Conservation (phyloP, 2,888 invertebrate genomes). For the Sphaerophoria rueppellii region DNA sequence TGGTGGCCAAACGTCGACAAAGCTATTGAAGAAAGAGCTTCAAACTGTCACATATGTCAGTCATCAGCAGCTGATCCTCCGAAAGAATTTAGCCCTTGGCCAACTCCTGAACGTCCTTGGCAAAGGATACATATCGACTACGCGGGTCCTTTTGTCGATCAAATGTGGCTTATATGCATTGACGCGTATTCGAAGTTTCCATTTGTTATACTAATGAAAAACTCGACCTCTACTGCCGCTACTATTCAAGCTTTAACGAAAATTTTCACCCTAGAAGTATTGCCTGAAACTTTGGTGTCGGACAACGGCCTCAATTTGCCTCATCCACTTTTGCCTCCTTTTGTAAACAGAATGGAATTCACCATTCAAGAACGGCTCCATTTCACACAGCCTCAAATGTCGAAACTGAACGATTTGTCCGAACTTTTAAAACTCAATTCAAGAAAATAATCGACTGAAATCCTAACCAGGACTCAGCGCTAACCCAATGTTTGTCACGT, state of each 20-base stretch:
- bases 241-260: constrained; percentile 11
- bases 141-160: constrained; percentile 12
- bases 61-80: background rate
- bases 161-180: constrained; percentile 46
- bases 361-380: constrained; percentile 73
- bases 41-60: constrained; percentile 6
- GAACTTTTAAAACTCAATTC: background rate
- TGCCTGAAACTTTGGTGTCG: constrained; percentile 71
- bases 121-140: constrained; percentile 44
- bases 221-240: constrained; percentile 24
- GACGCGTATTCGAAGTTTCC: constrained; percentile 55
- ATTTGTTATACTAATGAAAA: constrained; percentile 31
- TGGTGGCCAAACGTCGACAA: constrained; percentile 31
- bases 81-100: constrained; percentile 29
- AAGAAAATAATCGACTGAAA: constrained; percentile 6
- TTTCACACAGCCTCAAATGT: constrained; percentile 73
- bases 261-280: constrained; percentile 25
- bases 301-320: constrained; percentile 74
- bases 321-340: constrained; percentile 71
- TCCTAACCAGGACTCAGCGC: background rate
- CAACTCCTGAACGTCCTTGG: constrained; percentile 24
- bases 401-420: constrained; percentile 66
- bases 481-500: background rate
- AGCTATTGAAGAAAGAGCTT: constrained; percentile 6
- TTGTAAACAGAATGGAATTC: constrained; percentile 72